Percentiles rank a stretch among this genome's conserved stretches.
phyloP scores from a whole-genome alignment of 2,888 invertebrate genomes.

The Cantharis nigra region DNA sequence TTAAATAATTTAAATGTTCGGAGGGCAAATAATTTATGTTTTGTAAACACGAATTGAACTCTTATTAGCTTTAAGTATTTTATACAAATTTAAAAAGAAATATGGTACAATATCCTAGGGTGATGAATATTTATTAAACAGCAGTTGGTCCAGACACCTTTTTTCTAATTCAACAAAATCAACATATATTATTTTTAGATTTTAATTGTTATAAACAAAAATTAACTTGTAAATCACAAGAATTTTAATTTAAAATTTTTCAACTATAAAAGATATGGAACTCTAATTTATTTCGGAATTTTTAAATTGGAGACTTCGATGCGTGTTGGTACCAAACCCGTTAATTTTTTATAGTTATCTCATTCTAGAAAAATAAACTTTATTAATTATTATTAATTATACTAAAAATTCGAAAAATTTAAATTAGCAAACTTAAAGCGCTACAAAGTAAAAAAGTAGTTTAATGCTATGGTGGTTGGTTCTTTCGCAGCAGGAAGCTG shows the following conservation, averaged over 20 bases:
- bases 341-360: background rate
- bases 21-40: conserved; percentile 12
- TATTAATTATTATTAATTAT: background rate
- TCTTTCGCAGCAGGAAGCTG: background rate
- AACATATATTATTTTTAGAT: background rate
- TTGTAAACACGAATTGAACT: conserved; percentile 3
- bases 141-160: background rate
- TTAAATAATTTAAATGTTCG: conserved; percentile 8
- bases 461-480: background rate
- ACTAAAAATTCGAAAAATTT: background rate
- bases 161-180: background rate
- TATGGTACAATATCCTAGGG: background rate
- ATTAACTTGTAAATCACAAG: background rate
- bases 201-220: background rate
- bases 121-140: background rate
- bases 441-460: background rate
- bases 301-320: background rate
- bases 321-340: background rate
- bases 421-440: background rate
- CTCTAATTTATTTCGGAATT: background rate
- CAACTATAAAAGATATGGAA: background rate
- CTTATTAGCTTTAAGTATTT: background rate
- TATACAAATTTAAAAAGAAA: background rate
- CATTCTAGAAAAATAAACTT: background rate
- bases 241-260: background rate